Percentiles rank a stretch among this genome's conserved stretches.
Evolutionary conservation across 2,113 vertebrate genomes (phyloP).

Genomic region (Nibea coibor): DNA sequence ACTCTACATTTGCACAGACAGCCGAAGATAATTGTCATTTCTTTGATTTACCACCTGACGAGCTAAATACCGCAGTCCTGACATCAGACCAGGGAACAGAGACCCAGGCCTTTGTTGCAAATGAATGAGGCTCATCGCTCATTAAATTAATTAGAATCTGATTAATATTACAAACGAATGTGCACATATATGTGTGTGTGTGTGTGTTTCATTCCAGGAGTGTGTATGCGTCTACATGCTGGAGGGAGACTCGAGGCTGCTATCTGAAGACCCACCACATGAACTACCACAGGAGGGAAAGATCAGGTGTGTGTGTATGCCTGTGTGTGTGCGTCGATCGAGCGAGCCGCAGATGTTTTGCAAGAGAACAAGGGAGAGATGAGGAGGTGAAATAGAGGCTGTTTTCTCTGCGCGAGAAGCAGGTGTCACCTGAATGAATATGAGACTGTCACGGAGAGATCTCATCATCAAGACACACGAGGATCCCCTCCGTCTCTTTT

Average conservation of each 20-base stretch:
- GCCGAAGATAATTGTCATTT: slow-evolving; percentile 35
- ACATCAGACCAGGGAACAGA: slow-evolving; percentile 23
- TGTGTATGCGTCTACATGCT: slow-evolving; percentile 90
- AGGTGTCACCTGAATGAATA: slow-evolving; percentile 56
- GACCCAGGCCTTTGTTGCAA: slow-evolving; percentile 24
- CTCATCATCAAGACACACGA: slow-evolving; percentile 20
- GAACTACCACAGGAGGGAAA: slow-evolving; percentile 89
- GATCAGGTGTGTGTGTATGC: slow-evolving; percentile 71
- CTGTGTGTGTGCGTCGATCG: slow-evolving; percentile 1
- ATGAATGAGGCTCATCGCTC: slow-evolving; percentile 42
- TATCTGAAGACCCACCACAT: slow-evolving; percentile 89
- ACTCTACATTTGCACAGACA: slow-evolving; percentile 28
- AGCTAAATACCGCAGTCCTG: slow-evolving; percentile 1
- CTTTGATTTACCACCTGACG: slow-evolving; percentile 29
- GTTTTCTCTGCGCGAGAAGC: slow-evolving; percentile 50
- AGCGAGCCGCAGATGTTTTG: slow-evolving; percentile 25
- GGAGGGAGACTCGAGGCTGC: slow-evolving; percentile 86
- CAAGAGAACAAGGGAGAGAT: slow-evolving; percentile 6
- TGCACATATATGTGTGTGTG: not conserved
- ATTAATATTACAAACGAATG: slow-evolving; percentile 46
- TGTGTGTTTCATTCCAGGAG: slow-evolving; percentile 83
- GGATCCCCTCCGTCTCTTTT: slow-evolving; percentile 9
- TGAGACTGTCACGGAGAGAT: slow-evolving; percentile 27
- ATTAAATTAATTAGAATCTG: slow-evolving; percentile 42
- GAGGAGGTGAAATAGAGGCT: slow-evolving; percentile 5